A percentile compares a stretch with the other conserved stretches of the same genome.
Conservation (phyloP, 2,113 vertebrate species). For the Hoplias malabaricus region DNA sequence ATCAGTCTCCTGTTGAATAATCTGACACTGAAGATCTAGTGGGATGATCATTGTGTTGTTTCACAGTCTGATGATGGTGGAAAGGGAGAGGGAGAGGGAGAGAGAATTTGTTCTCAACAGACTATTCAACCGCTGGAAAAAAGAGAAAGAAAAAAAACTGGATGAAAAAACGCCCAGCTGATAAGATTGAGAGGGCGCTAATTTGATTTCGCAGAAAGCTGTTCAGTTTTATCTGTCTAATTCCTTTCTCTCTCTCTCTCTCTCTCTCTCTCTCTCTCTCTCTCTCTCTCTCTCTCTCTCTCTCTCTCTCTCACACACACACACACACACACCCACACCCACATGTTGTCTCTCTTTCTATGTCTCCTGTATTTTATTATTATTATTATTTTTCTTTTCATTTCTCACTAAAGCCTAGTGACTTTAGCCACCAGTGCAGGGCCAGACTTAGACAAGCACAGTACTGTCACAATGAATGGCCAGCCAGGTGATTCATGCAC, state of each 20-base stretch:
- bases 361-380: no score
- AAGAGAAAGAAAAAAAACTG: not conserved
- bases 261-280: not conserved
- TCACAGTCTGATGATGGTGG: not conserved
- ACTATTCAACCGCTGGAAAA: not conserved
- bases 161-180: slow-evolving; percentile 42
- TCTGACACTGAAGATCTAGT: slow-evolving; percentile 1
- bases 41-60: not conserved
- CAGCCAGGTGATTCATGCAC: slow-evolving; percentile 20
- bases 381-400: not conserved
- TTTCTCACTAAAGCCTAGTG: slow-evolving; percentile 39
- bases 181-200: slow-evolving; percentile 61
- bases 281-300: not conserved
- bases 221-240: slow-evolving; percentile 58
- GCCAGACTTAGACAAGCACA: slow-evolving; percentile 26
- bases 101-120: slow-evolving; percentile 29
- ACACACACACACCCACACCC: no score
- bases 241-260: slow-evolving; percentile 19
- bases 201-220: slow-evolving; percentile 65
- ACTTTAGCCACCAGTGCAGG: slow-evolving; percentile 38
- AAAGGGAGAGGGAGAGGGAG: not conserved
- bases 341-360: not conserved
- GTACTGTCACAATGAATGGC: slow-evolving; percentile 30
- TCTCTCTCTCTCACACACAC: not conserved
- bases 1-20: slow-evolving; percentile 11